Percentiles rank a stretch among this genome's conserved stretches.
Conservation (phyloP, 2,797 vertebrate genomes). For the Phalanger gymnotis region DNA sequence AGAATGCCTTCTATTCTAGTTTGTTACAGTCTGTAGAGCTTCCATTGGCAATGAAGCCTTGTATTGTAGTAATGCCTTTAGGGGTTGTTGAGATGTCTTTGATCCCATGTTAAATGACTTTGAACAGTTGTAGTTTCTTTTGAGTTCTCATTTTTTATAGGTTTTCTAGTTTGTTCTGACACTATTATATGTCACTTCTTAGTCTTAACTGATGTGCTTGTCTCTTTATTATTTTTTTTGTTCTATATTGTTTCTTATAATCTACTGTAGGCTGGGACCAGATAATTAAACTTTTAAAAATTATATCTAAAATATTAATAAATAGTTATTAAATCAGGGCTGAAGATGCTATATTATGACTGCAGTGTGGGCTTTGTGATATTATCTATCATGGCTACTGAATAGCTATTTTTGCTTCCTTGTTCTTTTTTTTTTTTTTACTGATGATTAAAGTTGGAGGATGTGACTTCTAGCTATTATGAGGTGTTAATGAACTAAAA, state of each 20-base stretch:
- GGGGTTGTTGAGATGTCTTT: background rate
- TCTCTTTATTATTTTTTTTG: background rate
- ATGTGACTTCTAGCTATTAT: background rate
- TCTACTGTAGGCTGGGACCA: background rate
- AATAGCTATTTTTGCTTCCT: background rate
- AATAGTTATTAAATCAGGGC: background rate
- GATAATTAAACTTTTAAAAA: background rate
- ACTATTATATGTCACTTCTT: background rate
- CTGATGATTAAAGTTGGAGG: background rate
- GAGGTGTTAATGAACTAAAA: background rate
- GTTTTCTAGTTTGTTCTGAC: background rate
- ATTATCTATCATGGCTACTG: background rate
- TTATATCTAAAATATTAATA: background rate
- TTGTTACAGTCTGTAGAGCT: background rate
- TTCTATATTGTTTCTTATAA: background rate
- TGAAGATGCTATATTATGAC: background rate
- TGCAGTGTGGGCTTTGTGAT: background rate
- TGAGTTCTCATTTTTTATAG: background rate
- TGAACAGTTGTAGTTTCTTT: background rate
- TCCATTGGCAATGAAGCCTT: background rate
- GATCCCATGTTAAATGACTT: background rate
- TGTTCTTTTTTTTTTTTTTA: background rate
- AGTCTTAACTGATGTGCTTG: background rate
- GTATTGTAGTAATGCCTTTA: background rate
- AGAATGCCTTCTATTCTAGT: background rate